Percentiles rank a stretch among this genome's conserved stretches.
Evolutionary conservation across 2,113 vertebrate species (phyloP).

Genomic region (Festucalex cinctus): DNA sequence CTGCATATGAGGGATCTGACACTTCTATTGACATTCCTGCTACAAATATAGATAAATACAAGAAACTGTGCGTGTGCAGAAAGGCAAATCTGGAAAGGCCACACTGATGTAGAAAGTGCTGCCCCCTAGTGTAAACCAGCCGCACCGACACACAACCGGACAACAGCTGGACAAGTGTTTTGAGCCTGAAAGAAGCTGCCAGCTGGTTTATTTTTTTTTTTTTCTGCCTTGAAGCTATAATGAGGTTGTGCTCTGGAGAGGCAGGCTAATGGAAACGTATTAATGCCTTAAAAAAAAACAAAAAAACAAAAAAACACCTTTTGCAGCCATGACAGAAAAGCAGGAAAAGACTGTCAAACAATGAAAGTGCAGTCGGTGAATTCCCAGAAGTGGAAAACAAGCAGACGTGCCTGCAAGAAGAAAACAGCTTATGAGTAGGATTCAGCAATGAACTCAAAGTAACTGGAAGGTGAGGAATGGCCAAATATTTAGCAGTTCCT

Average conservation of each 20-base stretch:
- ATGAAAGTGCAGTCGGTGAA: conserved; percentile 76
- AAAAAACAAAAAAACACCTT: conserved; percentile 63
- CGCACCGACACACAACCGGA: conserved; percentile 38
- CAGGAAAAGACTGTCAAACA: conserved; percentile 83
- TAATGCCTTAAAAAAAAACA: conserved; percentile 74
- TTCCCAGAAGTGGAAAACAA: conserved; percentile 62
- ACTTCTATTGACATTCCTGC: conserved; percentile 4
- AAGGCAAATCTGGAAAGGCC: background rate
- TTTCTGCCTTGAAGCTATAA: conserved; percentile 70
- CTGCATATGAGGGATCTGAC: conserved; percentile 4
- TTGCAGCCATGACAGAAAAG: conserved; percentile 66
- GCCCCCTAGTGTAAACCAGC: conserved; percentile 84
- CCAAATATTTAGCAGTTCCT: background rate
- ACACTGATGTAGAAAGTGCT: conserved; percentile 65
- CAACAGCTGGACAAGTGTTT: conserved; percentile 48
- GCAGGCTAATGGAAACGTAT: conserved; percentile 70
- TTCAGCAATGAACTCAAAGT: background rate
- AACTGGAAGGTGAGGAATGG: background rate
- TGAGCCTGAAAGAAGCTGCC: conserved; percentile 39
- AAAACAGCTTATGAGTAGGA: background rate
- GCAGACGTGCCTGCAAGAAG: conserved; percentile 43
- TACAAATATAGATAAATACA: conserved; percentile 10
- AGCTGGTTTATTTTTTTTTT: conserved; percentile 66
- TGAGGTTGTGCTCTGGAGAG: conserved; percentile 79
- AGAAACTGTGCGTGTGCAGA: background rate